Evolutionary conservation across 2,113 vertebrate species (phyloP).

Genomic region (Pygoscelis antarcticus): DNA sequence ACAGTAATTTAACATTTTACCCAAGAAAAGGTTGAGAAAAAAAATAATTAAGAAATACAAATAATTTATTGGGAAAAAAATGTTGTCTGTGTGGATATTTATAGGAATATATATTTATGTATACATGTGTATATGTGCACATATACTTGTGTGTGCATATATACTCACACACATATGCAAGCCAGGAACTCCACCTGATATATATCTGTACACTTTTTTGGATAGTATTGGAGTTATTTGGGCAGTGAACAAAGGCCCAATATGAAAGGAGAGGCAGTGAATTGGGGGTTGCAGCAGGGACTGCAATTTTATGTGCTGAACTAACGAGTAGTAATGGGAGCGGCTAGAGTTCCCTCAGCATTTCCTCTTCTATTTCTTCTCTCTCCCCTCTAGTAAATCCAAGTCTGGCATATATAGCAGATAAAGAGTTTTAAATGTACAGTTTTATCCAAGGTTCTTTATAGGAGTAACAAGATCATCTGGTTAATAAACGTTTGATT

Average conservation of each 20-base stretch:
- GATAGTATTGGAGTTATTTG: not conserved
- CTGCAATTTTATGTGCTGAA: constrained; percentile 31
- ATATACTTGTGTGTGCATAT: not conserved
- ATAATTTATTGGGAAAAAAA: not conserved
- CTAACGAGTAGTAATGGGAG: constrained; percentile 28
- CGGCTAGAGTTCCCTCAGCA: not conserved
- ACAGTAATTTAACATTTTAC: not conserved
- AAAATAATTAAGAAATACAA: not conserved
- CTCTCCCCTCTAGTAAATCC: constrained; percentile 42
- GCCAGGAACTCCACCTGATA: not conserved
- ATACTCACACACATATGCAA: not conserved
- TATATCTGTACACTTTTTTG: not conserved
- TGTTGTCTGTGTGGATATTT: not conserved
- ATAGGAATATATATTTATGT: not conserved
- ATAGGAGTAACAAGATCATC: constrained; percentile 43
- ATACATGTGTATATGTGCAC: not conserved
- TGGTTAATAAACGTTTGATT: constrained; percentile 19
- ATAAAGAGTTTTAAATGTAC: constrained; percentile 46
- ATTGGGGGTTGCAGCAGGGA: not conserved
- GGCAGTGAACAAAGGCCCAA: not conserved
- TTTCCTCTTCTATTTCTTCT: constrained; percentile 41
- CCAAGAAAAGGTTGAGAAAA: not conserved
- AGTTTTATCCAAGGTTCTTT: constrained; percentile 42
- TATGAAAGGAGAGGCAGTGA: not conserved
- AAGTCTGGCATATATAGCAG: constrained; percentile 39